Evolutionary conservation across 2,113 vertebrate species (phyloP).

Genomic region (Catharus fuscescens): DNA sequence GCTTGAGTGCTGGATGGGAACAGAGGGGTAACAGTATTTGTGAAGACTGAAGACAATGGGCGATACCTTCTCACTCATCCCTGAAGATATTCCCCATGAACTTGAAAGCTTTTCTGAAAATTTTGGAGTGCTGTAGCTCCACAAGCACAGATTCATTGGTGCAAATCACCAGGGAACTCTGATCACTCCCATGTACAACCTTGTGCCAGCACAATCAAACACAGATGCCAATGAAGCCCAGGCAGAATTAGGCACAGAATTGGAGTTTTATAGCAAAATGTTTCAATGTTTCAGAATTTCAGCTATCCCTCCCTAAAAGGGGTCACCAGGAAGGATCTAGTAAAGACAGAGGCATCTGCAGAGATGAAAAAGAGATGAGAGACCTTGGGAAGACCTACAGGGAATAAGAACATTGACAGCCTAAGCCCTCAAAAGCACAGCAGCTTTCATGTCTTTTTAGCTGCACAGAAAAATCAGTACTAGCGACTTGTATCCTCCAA

Average conservation of each 20-base stretch:
- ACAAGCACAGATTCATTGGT: neutral
- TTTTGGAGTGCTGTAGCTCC: neutral
- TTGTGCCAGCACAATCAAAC: neutral
- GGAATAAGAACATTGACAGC: neutral
- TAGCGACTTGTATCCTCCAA: neutral
- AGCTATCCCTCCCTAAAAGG: neutral
- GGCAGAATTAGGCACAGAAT: neutral
- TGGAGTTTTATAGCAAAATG: neutral
- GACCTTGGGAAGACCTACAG: neutral
- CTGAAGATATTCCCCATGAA: neutral
- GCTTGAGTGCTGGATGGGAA: neutral
- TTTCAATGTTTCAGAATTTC: neutral
- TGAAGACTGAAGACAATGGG: neutral
- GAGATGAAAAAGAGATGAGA: slow-evolving; percentile 8
- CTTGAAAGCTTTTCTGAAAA: neutral
- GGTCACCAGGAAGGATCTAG: neutral
- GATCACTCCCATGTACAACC: neutral
- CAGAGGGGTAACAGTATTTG: neutral
- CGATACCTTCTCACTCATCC: neutral
- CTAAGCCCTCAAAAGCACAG: slow-evolving; percentile 20
- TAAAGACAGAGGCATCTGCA: neutral
- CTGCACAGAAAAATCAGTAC: slow-evolving; percentile 27
- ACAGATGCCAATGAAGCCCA: neutral
- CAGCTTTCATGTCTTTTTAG: neutral
- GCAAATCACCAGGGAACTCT: neutral